phyloP scores from a whole-genome alignment of 2,888 invertebrate genomes.

The Nemotelus nigrinus region DNA sequence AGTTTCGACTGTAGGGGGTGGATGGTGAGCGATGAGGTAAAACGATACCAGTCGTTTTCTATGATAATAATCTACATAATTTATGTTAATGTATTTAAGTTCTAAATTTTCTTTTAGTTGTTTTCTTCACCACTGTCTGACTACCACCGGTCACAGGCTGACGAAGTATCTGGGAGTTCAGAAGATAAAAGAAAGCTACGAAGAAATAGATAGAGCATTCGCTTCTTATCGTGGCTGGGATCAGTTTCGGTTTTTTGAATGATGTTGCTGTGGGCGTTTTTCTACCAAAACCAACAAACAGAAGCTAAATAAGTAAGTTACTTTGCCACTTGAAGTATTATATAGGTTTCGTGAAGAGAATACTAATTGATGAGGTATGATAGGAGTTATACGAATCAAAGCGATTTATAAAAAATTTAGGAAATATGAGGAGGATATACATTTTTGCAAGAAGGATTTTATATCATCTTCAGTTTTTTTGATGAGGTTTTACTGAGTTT shows the following conservation, averaged over 20 bases:
- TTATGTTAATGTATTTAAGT: conserved; percentile 49
- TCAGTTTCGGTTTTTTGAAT: conserved; percentile 20
- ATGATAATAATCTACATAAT: conserved; percentile 49
- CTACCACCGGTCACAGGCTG: neutral
- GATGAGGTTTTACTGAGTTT: too few species aligned
- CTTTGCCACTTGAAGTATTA: neutral
- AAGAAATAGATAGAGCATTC: neutral
- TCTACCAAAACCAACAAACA: neutral
- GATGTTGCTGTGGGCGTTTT: conserved; percentile 9
- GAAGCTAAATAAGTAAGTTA: conserved; percentile 23
- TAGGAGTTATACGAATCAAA: neutral
- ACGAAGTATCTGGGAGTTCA: neutral
- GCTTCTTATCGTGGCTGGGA: conserved; percentile 29
- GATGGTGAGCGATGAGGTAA: neutral
- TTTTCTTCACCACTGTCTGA: conserved; percentile 1
- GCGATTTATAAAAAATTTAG: too few species aligned
- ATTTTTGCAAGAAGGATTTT: too few species aligned
- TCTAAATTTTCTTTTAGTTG: conserved; percentile 39
- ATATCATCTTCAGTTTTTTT: too few species aligned
- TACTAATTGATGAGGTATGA: conserved; percentile 16
- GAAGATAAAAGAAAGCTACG: neutral
- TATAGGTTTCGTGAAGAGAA: conserved; percentile 24
- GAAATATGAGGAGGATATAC: too few species aligned
- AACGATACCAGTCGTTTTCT: neutral
- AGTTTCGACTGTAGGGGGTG: too few species aligned